Evolutionary conservation across 2,888 invertebrate species (phyloP).

Genomic region (Phania funesta): DNA sequence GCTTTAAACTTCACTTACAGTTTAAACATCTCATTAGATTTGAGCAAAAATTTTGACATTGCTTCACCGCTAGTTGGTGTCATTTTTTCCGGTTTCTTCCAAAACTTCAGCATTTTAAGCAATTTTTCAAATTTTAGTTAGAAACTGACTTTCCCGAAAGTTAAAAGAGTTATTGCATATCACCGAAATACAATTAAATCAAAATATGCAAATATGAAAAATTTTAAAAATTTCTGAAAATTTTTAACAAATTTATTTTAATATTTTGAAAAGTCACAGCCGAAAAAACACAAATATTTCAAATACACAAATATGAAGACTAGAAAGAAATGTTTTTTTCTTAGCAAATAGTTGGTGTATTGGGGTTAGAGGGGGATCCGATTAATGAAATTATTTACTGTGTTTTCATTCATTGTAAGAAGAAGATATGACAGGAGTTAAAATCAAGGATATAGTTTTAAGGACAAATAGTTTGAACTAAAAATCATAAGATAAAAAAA

Average conservation of each 20-base stretch:
- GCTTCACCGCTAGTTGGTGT: slow-evolving; percentile 26
- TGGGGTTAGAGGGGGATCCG: background rate
- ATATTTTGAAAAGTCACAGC: background rate
- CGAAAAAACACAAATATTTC: slow-evolving; percentile 15
- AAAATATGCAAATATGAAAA: background rate
- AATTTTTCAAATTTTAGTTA: background rate
- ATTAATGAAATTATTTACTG: background rate
- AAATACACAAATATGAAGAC: background rate
- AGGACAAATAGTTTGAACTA: too few relatives aligned
- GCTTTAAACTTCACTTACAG: slow-evolving; percentile 52
- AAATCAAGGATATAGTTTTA: too few relatives aligned
- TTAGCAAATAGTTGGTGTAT: background rate
- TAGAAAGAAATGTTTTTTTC: background rate
- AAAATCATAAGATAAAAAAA: too few relatives aligned
- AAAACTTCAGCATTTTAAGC: slow-evolving; percentile 55
- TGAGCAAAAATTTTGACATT: slow-evolving; percentile 59
- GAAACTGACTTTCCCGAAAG: background rate
- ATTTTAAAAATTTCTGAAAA: slow-evolving; percentile 6
- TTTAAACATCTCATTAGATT: slow-evolving; percentile 66
- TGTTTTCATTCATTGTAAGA: too few relatives aligned
- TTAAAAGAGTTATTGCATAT: background rate
- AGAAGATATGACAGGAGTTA: too few relatives aligned
- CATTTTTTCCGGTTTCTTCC: slow-evolving; percentile 37
- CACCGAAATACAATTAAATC: slow-evolving; percentile 1
- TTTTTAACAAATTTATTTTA: slow-evolving; percentile 1